Percentiles rank a stretch among this genome's conserved stretches.
These are phyloP conservation scores for Drosophila ustulata DNA, from an alignment of 2,888 invertebrate species.

Conservation along the genomic window DNA sequence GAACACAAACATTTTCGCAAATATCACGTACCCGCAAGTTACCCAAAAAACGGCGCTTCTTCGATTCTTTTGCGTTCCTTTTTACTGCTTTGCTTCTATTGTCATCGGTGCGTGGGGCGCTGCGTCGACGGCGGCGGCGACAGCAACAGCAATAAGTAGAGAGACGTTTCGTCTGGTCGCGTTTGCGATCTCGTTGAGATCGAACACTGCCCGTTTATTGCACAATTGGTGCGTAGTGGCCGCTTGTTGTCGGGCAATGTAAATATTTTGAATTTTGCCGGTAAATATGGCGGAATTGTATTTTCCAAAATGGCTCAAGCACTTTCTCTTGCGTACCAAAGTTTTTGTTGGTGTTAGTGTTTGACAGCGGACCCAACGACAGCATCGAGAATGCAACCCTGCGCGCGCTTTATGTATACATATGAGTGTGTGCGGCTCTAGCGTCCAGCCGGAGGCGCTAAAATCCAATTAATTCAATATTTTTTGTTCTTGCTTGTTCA, in stretches of 20 bases:
- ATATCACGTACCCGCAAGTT: constrained; percentile 40
- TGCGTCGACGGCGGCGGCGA: constrained; percentile 59
- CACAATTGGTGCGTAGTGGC: constrained; percentile 33
- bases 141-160: constrained; percentile 45
- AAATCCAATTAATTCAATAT: constrained; percentile 1
- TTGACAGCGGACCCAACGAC: constrained; percentile 55
- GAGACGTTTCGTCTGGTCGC: constrained; percentile 61
- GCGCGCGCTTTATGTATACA: constrained; percentile 70
- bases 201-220: constrained; percentile 32
- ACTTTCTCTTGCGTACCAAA: constrained; percentile 73
- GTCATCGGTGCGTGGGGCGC: constrained; percentile 71
- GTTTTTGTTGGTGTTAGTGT: constrained; percentile 66
- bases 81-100: constrained; percentile 52
- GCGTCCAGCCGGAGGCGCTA: constrained; percentile 25
- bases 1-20: constrained; percentile 44
- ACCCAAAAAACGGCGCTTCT: constrained; percentile 28
- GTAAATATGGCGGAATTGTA: constrained; percentile 84
- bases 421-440: constrained; percentile 31
- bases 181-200: constrained; percentile 29
- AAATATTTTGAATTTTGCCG: constrained; percentile 84
- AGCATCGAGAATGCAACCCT: constrained; percentile 63
- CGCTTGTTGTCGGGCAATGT: constrained; percentile 65
- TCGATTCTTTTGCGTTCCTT: constrained; percentile 39
- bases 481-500: background rate
- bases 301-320: constrained; percentile 82